Evolutionary conservation across 2,113 vertebrate species (phyloP), one percentile per base, ranked within the genome.

Genomic region (Zeus faber): DNA sequence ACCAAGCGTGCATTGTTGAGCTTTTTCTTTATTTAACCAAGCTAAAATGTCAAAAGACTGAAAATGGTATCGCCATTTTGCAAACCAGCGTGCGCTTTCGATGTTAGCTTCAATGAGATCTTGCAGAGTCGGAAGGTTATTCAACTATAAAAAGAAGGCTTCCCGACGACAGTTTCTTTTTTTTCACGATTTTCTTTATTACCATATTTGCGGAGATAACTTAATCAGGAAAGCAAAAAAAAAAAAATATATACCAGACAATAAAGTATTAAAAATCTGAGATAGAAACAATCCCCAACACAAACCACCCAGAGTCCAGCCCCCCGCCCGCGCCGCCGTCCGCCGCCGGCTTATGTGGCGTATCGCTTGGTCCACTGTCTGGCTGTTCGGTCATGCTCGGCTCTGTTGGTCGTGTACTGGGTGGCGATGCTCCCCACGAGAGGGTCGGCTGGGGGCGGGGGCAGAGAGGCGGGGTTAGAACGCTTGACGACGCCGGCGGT

Each of bases 311-410:
- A 2, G 43, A 58, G 39, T 37, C 44, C 27, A 8, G 11, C 49
- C 13, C 17, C 29, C 86, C 85, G 16, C 26, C 10, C 85, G 87
- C 87, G 69, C 75, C 46, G 84, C 76, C 81, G 86, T 87, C 86
- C 84, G 85, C 88, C 84, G 86, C 88, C 88, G 91, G 77, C 58
- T 87, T 92, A 98, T 91, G 95, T 97, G 66, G 95, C 95, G 0
- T 98, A 98, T 90, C 95, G 85, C 86, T 96, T 97, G 73, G 95
- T 97, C 95, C 95, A 98, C 77, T 97, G 95, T 91, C 94, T 93
- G 92, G 95, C 95, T 89, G 94, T 96, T 80, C 93, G 90, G 92
- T 97, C 95, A 71, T 98, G 95, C 79, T 98, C 95, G 49, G 91
- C 93, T 94, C 95, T 95, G 95, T 98, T 98, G 70, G 94, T 95